Evolutionary conservation across 2,113 vertebrate genomes (phyloP).

Genomic region (Danio rerio): GRCz12tu NC_133191.1:55451001-55451500

Average conservation of each 20-base stretch:
- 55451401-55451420: no score
- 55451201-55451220: neutral
- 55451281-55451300: neutral
- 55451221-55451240: neutral
- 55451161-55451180: slow-evolving; percentile 2
- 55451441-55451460: no score
- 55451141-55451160: neutral
- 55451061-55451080: neutral
- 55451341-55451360: no score
- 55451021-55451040: neutral
- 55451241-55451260: neutral
- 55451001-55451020: neutral
- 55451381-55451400: no score
- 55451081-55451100: neutral
- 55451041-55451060: neutral
- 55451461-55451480: no score
- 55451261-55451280: neutral
- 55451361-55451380: no score
- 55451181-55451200: neutral
- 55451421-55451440: neutral
- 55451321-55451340: no score
- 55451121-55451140: slow-evolving; percentile 11
- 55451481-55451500: no score
- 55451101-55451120: neutral
- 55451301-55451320: no score